These are phyloP conservation scores for Rhyacichthys aspro DNA, from an alignment of 2,797 vertebrate species.

Conservation along the genomic window DNA sequence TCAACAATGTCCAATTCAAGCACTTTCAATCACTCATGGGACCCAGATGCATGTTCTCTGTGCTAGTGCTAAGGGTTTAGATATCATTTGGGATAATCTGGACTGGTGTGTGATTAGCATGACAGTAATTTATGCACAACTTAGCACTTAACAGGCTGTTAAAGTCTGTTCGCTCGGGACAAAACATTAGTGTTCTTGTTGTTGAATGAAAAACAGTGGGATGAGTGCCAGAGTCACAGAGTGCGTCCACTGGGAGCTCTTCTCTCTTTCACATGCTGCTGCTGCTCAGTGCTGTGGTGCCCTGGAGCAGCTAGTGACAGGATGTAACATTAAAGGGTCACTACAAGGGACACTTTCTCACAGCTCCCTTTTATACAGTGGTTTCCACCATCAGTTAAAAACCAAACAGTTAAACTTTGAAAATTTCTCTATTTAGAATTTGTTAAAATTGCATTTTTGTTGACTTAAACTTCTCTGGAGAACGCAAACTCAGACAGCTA, in stretches of 20 bases:
- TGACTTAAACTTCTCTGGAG: background rate
- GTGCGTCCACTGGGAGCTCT: slow-evolving; percentile 40
- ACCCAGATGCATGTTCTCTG: too few species aligned
- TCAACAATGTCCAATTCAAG: too few species aligned
- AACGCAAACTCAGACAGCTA: too few species aligned
- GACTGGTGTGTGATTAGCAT: slow-evolving; percentile 3
- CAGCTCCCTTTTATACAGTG: slow-evolving; percentile 19
- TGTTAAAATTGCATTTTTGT: background rate
- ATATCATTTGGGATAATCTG: background rate
- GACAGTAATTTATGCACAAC: background rate
- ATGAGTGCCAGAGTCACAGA: slow-evolving; percentile 30
- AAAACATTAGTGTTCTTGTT: slow-evolving; percentile 18
- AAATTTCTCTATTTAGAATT: background rate
- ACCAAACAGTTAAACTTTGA: background rate
- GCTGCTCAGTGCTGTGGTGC: slow-evolving; percentile 39
- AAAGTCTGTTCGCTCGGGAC: slow-evolving; percentile 17
- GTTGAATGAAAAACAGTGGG: slow-evolving; percentile 13
- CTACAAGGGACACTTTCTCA: slow-evolving; percentile 56
- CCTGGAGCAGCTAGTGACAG: slow-evolving; percentile 59
- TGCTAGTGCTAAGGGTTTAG: too few species aligned
- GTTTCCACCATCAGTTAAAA: slow-evolving; percentile 8
- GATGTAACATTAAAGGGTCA: slow-evolving; percentile 70
- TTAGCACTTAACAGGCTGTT: background rate
- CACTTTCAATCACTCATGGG: too few species aligned
- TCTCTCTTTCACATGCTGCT: slow-evolving; percentile 38